Evolutionary conservation across 2,888 invertebrate genomes (phyloP), one percentile per base, ranked within the genome.

Genomic region (Macropis europaea): DNA sequence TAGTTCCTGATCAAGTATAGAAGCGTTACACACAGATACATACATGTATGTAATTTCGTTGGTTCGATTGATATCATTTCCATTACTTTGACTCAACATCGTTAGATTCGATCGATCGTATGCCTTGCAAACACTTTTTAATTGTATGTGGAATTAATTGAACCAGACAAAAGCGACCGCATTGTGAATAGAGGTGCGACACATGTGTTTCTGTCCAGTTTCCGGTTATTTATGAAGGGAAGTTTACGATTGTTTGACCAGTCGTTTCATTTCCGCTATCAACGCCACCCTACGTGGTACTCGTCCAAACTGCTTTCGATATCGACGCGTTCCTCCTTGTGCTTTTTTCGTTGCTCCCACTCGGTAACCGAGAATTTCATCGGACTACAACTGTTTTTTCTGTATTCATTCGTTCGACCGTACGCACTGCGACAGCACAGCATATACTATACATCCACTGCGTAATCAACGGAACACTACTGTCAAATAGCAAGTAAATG

Each of bases 221-320:
- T 86, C 86, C 88, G 87, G 83, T 86, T 87, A 85, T 84, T 87
- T 83, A 81, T 83, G 73, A 80, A 86, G 84, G 84, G 84, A 87
- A 87, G 84, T 83, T 86, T 82, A 82, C 87, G 85, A 88, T 88
- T 87, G 86, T 87, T 87, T 83, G 85, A 81, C 79, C 85, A 84
- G 82, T 86, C 84, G 83, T 76, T 85, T 82, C 80, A 86, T 85
- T 87, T 88, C 87, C 86, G 83, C 82, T 81, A 79, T 60, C 56
- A 63, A 74, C 63, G 45, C 63, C 63, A 66, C 53, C 53, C 61
- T n/a, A n/a, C 26, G 19, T 17, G 36, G 30, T 15, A 50, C 26
- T 34, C 32, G n/a, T 32, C n/a, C 3, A 30, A 48, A 19, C 9
- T 19, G 6, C 9, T 6, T 24, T 2, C 22, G 13, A 24, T 24